Evolutionary conservation across 2,888 invertebrate genomes (phyloP), one percentile per base, ranked within the genome.

Genomic region (Tetragonula carbonaria): DNA sequence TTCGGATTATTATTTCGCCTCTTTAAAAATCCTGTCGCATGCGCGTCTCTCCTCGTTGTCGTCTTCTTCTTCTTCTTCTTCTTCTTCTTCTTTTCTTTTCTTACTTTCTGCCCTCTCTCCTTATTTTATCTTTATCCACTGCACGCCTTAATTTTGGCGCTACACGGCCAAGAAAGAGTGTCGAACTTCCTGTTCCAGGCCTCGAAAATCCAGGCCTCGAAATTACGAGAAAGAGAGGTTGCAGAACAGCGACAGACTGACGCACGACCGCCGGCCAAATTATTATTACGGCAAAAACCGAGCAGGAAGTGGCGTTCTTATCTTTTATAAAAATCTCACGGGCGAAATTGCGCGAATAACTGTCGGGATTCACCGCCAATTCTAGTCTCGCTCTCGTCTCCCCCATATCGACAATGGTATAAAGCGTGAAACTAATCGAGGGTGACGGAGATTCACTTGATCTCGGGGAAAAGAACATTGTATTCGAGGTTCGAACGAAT

Each of bases 211-310:
- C 73, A 77, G 67, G 38, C 38, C 45, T 45, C 73, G 74, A 86
- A 86, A 86, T 86, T 86, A 83, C 80, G 28, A 82, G 74, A 68
- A 33, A 33, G 33, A 33, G 33, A 33, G 70, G 65, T 23, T 28
- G 28, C 79, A 74, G 68, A 78, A 76, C 74, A 87, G 81, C 82
- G 86, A 77, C 78, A 73, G 74, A 65, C 81, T 66, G 74, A 63
- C 57, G 38, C 38, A 74, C 76, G 70, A 67, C 78, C 86, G 86
- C 87, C 79, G 81, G 87, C 86, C 84, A 92, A 93, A 92, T 93
- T 91, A 92, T 93, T 91, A 92, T 93, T 92, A 92, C 91, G 81
- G 91, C 93, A 92, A 93, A 93, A 93, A 92, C 89, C 63, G 85
- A 87, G 87, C 90, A 87, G 87, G 90, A 89, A 90, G 80, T 79